Percentiles rank a stretch among this genome's conserved stretches.
Evolutionary conservation across 2,113 vertebrate genomes (phyloP).

Genomic region (Gulo gulo): DNA sequence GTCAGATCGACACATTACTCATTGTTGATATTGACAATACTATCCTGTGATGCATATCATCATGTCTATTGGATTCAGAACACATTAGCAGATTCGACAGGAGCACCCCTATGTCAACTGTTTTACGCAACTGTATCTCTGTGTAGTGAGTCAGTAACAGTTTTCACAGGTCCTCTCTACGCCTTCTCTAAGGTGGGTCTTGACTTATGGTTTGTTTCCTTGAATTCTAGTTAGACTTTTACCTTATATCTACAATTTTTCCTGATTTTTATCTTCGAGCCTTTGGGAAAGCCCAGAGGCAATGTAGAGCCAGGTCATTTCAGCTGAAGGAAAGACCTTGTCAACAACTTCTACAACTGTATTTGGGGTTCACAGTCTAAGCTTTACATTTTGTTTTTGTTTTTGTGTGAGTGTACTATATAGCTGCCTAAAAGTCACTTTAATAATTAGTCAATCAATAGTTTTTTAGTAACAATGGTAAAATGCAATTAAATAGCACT

Average conservation of each 20-base stretch:
- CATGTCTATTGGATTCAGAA: background rate
- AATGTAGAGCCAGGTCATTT: background rate
- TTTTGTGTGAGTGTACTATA: background rate
- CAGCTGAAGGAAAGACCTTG: background rate
- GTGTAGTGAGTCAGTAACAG: background rate
- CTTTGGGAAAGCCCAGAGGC: background rate
- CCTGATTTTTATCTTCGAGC: background rate
- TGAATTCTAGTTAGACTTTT: background rate
- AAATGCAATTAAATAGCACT: background rate
- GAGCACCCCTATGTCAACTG: background rate
- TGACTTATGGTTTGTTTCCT: background rate
- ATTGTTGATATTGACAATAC: background rate
- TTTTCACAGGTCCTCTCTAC: background rate
- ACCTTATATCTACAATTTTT: background rate
- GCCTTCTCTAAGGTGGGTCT: background rate
- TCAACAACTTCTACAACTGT: background rate
- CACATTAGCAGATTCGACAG: background rate
- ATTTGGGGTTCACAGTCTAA: background rate
- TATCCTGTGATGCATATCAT: background rate
- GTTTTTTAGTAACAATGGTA: slow-evolving; percentile 22
- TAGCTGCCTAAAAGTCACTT: background rate
- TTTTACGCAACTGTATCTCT: background rate
- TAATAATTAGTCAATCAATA: background rate
- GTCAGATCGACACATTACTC: background rate
- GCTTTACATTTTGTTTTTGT: background rate